phyloP scores from a whole-genome alignment of 2,113 vertebrate genomes.

The Ardeotis arabs region DNA sequence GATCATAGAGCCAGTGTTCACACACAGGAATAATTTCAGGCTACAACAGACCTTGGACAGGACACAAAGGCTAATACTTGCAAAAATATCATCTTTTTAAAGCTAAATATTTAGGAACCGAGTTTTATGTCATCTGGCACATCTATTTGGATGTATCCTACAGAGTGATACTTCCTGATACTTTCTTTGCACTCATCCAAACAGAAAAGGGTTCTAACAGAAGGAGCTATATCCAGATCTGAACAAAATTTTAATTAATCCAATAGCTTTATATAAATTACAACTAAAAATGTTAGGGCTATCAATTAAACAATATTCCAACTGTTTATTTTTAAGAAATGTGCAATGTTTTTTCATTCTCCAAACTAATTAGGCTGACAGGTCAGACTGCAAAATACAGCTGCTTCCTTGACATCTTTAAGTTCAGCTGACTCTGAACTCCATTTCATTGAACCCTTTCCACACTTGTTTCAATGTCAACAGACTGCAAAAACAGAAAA shows the following conservation, averaged over 20 bases:
- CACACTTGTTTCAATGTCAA: slow-evolving; percentile 23
- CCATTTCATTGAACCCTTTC: not conserved
- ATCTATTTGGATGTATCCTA: not conserved
- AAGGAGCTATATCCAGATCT: not conserved
- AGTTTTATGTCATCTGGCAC: not conserved
- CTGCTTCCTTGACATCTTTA: not conserved
- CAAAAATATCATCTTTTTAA: not conserved
- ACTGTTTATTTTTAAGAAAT: not conserved
- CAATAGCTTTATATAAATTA: not conserved
- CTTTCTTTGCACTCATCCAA: not conserved
- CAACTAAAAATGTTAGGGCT: not conserved
- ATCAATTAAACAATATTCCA: not conserved
- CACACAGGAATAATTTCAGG: not conserved
- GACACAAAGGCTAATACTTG: not conserved
- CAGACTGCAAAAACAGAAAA: slow-evolving; percentile 41
- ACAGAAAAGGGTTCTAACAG: not conserved
- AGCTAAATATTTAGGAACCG: not conserved
- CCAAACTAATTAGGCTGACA: not conserved
- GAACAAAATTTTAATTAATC: not conserved
- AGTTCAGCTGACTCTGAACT: not conserved
- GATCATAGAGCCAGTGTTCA: not conserved
- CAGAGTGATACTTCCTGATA: not conserved
- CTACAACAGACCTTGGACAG: not conserved
- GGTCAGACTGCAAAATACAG: not conserved
- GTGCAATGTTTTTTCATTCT: not conserved